Conservation (phyloP, 1,140 invertebrate genomes). For the Odontomachus brunneus region DNA sequence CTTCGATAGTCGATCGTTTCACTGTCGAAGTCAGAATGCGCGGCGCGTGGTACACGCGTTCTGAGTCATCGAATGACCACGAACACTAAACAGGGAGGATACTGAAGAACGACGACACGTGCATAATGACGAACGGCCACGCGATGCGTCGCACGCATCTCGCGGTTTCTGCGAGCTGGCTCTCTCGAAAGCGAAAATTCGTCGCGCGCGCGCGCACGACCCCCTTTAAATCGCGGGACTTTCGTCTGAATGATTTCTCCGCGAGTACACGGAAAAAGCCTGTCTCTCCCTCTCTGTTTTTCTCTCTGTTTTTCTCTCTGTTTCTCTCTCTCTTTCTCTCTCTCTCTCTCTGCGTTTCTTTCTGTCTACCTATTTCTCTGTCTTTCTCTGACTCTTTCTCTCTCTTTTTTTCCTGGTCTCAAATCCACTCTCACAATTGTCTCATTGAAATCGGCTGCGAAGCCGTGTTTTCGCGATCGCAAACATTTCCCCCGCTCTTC, state of each 20-base stretch:
- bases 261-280: constrained; percentile 16
- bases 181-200: constrained; percentile 71
- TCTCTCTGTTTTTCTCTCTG: constrained; percentile 18
- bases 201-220: constrained; percentile 53
- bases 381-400: too few relatives aligned
- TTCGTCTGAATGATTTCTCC: constrained; percentile 71
- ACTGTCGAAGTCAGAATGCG: constrained; percentile 38
- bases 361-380: too few relatives aligned
- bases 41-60: constrained; percentile 1
- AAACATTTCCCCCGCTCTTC: not conserved
- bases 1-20: constrained; percentile 38
- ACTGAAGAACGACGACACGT: constrained; percentile 49
- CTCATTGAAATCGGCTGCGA: not conserved
- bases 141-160: constrained; percentile 11
- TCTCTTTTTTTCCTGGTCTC: not conserved
- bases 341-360: too few relatives aligned
- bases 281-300: constrained; percentile 24
- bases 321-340: constrained; percentile 19
- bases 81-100: constrained; percentile 14
- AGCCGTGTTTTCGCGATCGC: not conserved
- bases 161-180: constrained; percentile 24
- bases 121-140: constrained; percentile 61
- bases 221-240: constrained; percentile 68
- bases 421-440: constrained; percentile 4
- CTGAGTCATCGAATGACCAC: constrained; percentile 54